Percentiles rank a stretch among this genome's conserved stretches.
Conservation (phyloP, 2,113 vertebrate genomes). For the Tragulus kanchil region DNA sequence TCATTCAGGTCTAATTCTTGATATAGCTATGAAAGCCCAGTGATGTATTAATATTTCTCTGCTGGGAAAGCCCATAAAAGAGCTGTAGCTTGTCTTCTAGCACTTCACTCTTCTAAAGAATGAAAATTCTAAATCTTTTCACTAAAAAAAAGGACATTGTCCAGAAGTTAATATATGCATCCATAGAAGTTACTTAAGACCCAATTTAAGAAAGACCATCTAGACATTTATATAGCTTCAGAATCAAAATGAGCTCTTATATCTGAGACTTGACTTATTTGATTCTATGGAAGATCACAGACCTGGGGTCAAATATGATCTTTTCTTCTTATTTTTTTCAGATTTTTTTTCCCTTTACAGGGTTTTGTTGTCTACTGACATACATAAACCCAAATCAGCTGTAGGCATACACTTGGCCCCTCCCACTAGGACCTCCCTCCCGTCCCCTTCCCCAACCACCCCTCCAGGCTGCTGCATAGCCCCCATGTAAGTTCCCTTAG, state of each 20-base stretch:
- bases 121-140: slow-evolving; percentile 66
- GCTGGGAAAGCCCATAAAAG: slow-evolving; percentile 70
- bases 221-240: not conserved
- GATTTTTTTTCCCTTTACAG: no score
- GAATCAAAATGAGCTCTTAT: not conserved
- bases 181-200: not conserved
- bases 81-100: slow-evolving; percentile 50
- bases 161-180: not conserved
- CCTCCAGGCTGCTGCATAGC: no score
- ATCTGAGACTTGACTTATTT: not conserved
- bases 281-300: not conserved
- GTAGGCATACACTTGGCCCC: no score
- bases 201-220: not conserved
- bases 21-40: slow-evolving; percentile 57
- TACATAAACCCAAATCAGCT: no score
- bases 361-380: no score
- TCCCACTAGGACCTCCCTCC: no score
- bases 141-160: not conserved
- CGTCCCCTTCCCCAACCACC: no score
- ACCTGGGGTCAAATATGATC: not conserved
- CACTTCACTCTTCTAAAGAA: slow-evolving; percentile 69
- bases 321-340: no score
- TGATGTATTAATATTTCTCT: slow-evolving; percentile 70
- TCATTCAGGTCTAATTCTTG: slow-evolving; percentile 53
- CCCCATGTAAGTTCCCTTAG: no score